phyloP scores from a whole-genome alignment of 1,140 invertebrate species.

The Zaprionus gabonicus region DNA sequence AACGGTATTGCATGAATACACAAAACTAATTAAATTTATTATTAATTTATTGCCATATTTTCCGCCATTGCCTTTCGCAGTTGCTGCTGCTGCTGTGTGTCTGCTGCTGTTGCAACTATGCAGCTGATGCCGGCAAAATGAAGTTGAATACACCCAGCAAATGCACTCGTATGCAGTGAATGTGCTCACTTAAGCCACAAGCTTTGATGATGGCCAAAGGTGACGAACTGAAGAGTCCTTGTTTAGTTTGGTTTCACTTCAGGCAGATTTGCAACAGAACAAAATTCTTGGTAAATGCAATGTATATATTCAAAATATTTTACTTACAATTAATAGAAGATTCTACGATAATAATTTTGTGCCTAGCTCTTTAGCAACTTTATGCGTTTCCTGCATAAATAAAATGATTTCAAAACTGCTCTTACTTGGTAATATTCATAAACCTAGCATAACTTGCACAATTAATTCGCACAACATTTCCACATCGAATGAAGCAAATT shows the following conservation, averaged over 20 bases:
- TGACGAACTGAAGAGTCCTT: background rate
- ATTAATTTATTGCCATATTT: conserved; percentile 71
- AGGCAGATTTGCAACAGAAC: background rate
- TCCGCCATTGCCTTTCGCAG: conserved; percentile 22
- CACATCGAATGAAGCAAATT: conserved; percentile 2
- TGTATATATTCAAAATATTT: too few species aligned
- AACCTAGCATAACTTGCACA: background rate
- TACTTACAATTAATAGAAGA: too few species aligned
- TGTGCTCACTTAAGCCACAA: background rate
- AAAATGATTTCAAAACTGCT: background rate
- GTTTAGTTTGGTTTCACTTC: background rate
- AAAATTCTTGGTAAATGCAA: too few species aligned
- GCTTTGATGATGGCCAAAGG: background rate
- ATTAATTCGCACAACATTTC: conserved; percentile 3
- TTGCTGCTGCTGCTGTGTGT: background rate
- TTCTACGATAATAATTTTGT: too few species aligned
- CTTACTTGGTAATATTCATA: background rate
- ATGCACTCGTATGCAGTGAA: background rate
- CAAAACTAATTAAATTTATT: conserved; percentile 74
- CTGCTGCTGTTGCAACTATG: background rate
- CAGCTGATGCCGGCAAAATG: background rate
- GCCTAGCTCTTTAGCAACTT: too few species aligned
- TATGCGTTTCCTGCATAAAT: background rate
- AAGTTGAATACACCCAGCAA: background rate
- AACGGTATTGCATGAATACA: conserved; percentile 34